Percentiles rank a stretch among this genome's conserved stretches.
These are phyloP conservation scores for Aix galericulata DNA, from an alignment of 2,113 vertebrate genomes.

Conservation along the genomic window DNA sequence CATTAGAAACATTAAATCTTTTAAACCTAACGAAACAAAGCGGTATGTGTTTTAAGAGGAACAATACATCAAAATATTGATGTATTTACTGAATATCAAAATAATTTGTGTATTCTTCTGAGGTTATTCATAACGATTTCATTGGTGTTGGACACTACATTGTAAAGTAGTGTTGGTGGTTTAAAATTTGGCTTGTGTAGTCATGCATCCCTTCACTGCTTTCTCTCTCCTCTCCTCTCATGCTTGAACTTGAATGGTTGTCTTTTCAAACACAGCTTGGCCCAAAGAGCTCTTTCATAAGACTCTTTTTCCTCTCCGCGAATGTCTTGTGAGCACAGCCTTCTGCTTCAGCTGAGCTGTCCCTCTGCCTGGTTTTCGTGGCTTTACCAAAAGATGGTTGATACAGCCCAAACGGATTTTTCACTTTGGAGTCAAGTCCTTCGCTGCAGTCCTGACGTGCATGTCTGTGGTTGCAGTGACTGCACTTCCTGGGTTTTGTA, in stretches of 20 bases:
- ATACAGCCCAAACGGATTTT: not conserved
- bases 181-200: not conserved
- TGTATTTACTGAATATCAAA: not conserved
- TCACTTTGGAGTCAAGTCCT: not conserved
- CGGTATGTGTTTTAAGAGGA: not conserved
- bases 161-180: not conserved
- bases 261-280: not conserved
- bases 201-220: not conserved
- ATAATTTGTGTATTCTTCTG: not conserved
- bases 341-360: not conserved
- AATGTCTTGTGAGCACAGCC: not conserved
- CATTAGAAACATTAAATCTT: not conserved
- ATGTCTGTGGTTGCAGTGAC: not conserved
- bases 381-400: conserved; percentile 40
- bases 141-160: not conserved
- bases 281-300: conserved; percentile 63
- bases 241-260: not conserved
- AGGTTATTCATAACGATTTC: not conserved
- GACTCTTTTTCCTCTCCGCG: conserved; percentile 15
- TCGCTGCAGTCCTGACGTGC: not conserved
- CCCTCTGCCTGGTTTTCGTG: not conserved
- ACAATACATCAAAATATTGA: not conserved
- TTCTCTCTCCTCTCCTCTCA: not conserved
- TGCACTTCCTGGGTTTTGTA: not conserved
- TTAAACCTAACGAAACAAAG: not conserved